phyloP scores from a whole-genome alignment of 2,888 invertebrate species.

The Pyralis farinalis region DNA sequence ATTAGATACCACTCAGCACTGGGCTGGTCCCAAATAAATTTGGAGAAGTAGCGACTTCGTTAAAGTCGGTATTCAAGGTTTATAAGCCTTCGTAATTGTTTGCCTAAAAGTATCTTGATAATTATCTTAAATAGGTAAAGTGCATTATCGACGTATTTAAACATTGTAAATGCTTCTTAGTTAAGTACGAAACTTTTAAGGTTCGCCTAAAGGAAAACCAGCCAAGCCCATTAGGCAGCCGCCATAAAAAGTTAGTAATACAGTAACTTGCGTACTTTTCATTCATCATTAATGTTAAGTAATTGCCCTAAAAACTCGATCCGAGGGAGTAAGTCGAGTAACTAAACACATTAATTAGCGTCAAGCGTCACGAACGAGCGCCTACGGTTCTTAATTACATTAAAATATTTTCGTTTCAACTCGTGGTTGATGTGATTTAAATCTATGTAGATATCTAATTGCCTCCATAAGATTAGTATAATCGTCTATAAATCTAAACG shows the following conservation, averaged over 20 bases:
- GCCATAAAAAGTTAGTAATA: slow-evolving; percentile 1
- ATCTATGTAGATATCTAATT: neutral
- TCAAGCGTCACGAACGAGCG: slow-evolving; percentile 28
- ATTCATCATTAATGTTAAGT: slow-evolving; percentile 3
- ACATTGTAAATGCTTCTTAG: neutral
- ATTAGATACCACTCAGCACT: too few species aligned
- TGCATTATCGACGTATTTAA: neutral
- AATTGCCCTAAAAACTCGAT: slow-evolving; percentile 6
- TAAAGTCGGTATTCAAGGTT: too few species aligned
- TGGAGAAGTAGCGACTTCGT: too few species aligned
- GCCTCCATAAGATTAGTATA: neutral
- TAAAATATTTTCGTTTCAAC: slow-evolving; percentile 20
- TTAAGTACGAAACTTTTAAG: neutral
- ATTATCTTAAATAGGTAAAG: neutral
- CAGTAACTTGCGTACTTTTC: slow-evolving; percentile 3
- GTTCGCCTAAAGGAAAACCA: neutral
- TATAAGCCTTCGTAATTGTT: too few species aligned
- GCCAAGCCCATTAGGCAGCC: slow-evolving; percentile 1
- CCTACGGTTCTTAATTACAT: slow-evolving; percentile 16
- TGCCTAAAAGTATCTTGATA: too few species aligned
- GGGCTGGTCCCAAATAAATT: too few species aligned
- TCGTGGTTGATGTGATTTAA: slow-evolving; percentile 5
- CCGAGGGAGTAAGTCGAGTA: slow-evolving; percentile 9
- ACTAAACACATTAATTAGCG: slow-evolving; percentile 37
- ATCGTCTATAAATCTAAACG: neutral